Conservation (phyloP, 2,797 vertebrate species). For the Acanthornis magna region DNA sequence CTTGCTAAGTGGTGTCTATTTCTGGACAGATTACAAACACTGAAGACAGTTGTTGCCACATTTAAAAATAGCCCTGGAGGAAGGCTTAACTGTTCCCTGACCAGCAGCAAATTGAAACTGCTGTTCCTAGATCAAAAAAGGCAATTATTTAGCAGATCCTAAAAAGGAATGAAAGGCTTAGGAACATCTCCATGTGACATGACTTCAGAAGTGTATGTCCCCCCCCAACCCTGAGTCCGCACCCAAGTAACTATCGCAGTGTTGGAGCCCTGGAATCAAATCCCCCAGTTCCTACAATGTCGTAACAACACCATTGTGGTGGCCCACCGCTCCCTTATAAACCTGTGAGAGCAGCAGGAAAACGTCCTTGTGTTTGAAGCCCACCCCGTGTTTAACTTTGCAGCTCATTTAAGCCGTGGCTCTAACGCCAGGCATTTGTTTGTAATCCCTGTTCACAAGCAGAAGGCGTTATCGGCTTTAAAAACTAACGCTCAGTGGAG, state of each 20-base stretch:
- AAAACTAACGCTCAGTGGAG: not conserved
- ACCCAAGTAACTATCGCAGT: not conserved
- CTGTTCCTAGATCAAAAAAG: conserved; percentile 36
- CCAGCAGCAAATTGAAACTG: conserved; percentile 29
- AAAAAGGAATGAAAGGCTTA: not conserved
- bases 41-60: conserved; percentile 66
- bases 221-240: not conserved
- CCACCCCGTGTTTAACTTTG: not conserved
- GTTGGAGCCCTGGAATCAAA: not conserved
- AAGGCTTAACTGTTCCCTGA: conserved; percentile 63
- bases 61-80: conserved; percentile 68
- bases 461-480: conserved; percentile 29
- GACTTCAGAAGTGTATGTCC: not conserved
- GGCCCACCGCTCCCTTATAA: not conserved
- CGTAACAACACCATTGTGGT: fast-evolving
- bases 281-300: not conserved
- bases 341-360: not conserved
- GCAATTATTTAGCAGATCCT: not conserved
- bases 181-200: not conserved
- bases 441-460: conserved; percentile 35
- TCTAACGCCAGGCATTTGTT: not conserved
- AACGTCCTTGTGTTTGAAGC: not conserved
- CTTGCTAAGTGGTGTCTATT: conserved; percentile 51
- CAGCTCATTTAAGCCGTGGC: not conserved
- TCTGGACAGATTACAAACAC: conserved; percentile 36